These are phyloP conservation scores for Astyanax mexicanus DNA, from an alignment of 2,797 vertebrate genomes.

Conservation along the genomic window DNA sequence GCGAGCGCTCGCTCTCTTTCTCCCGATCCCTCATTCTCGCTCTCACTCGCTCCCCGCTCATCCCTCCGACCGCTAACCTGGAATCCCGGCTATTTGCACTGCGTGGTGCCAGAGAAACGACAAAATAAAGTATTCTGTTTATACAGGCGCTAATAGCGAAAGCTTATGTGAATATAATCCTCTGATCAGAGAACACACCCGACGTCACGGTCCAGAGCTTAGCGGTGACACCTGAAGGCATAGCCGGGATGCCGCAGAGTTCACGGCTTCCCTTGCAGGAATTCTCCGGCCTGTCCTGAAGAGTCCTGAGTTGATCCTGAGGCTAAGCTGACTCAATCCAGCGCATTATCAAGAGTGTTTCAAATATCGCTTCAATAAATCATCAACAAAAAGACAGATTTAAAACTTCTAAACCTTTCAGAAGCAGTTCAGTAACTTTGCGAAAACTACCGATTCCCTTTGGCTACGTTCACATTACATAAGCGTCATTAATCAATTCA, in stretches of 20 bases:
- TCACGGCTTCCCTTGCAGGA: background rate
- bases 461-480: too few species aligned
- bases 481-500: too few species aligned
- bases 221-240: constrained; percentile 23
- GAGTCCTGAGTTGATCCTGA: background rate
- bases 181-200: constrained; percentile 24
- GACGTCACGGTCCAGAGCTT: constrained; percentile 13
- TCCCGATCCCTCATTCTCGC: constrained; percentile 20
- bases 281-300: background rate
- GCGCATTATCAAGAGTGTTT: background rate
- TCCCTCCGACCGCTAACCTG: constrained; percentile 25
- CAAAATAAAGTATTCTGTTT: constrained; percentile 49
- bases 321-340: background rate
- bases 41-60: background rate
- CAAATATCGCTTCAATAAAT: background rate
- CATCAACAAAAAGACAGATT: background rate
- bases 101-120: constrained; percentile 40
- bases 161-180: constrained; percentile 41
- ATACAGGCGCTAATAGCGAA: constrained; percentile 31
- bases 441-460: too few species aligned
- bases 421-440: too few species aligned
- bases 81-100: constrained; percentile 39
- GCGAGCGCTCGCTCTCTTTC: constrained; percentile 22
- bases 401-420: too few species aligned
- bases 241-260: background rate